Base-by-base conservation (phyloP, 2,888 invertebrate species). In the Xestia ashworthii region DNA sequence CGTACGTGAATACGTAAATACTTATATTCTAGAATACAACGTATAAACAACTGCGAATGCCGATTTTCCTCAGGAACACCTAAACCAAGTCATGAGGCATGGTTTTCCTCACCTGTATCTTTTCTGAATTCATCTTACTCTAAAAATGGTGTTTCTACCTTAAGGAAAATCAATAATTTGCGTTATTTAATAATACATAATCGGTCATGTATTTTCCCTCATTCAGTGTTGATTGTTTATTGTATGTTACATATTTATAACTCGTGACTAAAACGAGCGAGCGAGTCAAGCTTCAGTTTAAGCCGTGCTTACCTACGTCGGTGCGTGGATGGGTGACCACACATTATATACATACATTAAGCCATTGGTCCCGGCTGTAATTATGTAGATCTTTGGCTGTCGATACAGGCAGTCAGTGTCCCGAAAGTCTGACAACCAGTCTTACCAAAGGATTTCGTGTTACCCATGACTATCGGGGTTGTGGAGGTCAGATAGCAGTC, bases 131-230 rank as follows among this genome's bases (percentile, higher is more conserved):
- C 44, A 8, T 73, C 25, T 16, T 22, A 71, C 22, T 38, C 5
- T 9, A 53, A 73, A 73, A 55, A 8, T 5, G 44, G 32, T 41
- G 16, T 41, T 72, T 44, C 41, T 69, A 72, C 22, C 11, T 1
- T 50, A 68, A 16, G 69, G 41, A 73, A 53, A 70, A 53, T 3
- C 14, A 53, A 32, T 44, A 4, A 68, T 50, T 72, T 41, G 14
- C 11, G 25, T 22, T 41, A 72, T 4, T 9, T 72, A 50, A 68
- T 22, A 25, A 44, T 53, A 70, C 12, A 41, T 44, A 53, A 53
- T 69, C 70, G 53, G 11, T 73, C 0, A 32, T 22, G 41, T 70
- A 53, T 32, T 73, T 70, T 70, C 53, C 48, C 69, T 25, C 16
- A 3, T 2, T 44, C 41, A 53, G 6, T 5, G 3, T 8, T 60